Evolutionary conservation across 2,888 invertebrate genomes (phyloP).

Genomic region (Salticus scenicus): DNA sequence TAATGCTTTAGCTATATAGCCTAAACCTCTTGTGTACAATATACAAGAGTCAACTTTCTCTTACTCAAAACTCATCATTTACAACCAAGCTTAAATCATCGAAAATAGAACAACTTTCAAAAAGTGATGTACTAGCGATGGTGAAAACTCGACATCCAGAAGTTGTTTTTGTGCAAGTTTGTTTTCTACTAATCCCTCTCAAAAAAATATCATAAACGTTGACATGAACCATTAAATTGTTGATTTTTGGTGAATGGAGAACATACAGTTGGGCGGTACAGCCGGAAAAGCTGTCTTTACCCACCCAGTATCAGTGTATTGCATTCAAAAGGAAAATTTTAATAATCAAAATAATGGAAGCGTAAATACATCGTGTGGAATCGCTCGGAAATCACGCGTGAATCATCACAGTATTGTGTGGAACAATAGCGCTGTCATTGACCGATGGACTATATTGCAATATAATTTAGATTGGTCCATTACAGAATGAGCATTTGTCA

Average conservation of each 20-base stretch:
- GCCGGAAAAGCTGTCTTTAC: too few relatives aligned
- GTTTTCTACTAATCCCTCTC: neutral
- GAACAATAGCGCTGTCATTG: conserved; percentile 46
- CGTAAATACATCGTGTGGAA: conserved; percentile 23
- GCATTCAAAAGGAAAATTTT: neutral
- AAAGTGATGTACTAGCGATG: neutral
- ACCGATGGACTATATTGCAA: conserved; percentile 23
- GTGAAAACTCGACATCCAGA: neutral
- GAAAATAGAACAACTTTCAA: neutral
- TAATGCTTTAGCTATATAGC: too few relatives aligned
- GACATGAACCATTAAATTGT: conserved; percentile 17
- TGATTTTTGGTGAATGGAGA: neutral
- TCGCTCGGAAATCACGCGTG: conserved; percentile 47
- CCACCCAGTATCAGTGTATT: neutral
- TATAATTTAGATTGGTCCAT: neutral
- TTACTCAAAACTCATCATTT: neutral
- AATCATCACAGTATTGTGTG: conserved; percentile 17
- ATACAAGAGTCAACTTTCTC: too few relatives aligned
- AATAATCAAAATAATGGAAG: conserved; percentile 24
- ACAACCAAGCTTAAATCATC: conserved; percentile 23
- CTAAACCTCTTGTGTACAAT: too few relatives aligned
- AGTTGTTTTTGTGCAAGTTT: too few relatives aligned
- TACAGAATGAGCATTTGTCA: too few relatives aligned
- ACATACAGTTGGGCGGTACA: too few relatives aligned
- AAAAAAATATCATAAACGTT: neutral